phyloP scores from a whole-genome alignment of 2,797 vertebrate genomes.

The Lepidocolaptes lacrymiger region DNA sequence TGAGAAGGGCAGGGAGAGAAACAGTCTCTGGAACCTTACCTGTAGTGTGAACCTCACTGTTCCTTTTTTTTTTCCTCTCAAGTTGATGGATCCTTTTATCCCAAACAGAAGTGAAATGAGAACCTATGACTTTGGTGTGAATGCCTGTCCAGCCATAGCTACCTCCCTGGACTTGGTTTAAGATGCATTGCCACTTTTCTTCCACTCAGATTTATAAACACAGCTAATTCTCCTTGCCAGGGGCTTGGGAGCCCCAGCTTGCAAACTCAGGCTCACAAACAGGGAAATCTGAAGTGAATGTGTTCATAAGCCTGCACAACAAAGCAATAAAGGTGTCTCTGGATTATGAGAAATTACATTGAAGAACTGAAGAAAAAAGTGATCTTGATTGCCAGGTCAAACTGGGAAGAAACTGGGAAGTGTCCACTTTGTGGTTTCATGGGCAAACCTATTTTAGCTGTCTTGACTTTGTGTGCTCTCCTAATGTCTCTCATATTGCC shows the following conservation, averaged over 20 bases:
- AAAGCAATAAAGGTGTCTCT: not conserved
- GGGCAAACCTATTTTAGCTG: not conserved
- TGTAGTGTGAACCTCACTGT: not conserved
- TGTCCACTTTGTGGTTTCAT: not conserved
- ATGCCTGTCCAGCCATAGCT: not conserved
- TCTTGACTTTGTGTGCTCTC: not conserved
- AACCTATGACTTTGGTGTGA: not conserved
- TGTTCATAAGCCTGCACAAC: not conserved
- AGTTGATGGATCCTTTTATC: not conserved
- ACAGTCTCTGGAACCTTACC: not conserved
- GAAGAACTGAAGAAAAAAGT: not conserved
- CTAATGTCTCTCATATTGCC: not conserved
- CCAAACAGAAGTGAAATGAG: not conserved
- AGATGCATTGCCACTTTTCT: not conserved
- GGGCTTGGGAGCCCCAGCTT: not conserved
- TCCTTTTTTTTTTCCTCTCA: not conserved
- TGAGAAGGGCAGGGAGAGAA: not conserved
- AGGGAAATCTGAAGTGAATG: not conserved
- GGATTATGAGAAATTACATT: not conserved
- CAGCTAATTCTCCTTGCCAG: not conserved
- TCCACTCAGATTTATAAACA: not conserved
- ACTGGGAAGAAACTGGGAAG: not conserved
- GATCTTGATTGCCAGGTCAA: not conserved
- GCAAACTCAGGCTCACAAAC: not conserved
- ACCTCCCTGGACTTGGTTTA: not conserved